These are phyloP conservation scores for Dolichoris vasculosae DNA, from an alignment of 1,140 invertebrate genomes.

Conservation along the genomic window DNA sequence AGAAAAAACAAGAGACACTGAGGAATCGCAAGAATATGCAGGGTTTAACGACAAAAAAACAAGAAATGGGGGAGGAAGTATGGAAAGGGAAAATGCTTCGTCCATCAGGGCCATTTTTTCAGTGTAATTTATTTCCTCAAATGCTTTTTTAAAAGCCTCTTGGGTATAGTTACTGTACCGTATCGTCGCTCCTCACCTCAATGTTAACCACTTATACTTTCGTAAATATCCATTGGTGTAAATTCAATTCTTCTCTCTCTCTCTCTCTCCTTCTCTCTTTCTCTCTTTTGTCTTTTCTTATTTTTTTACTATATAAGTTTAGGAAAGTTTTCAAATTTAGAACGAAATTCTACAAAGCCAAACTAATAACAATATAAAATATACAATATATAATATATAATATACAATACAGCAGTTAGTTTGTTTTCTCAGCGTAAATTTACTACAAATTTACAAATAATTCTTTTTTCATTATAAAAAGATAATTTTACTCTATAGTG, in stretches of 20 bases:
- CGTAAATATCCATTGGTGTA: slow-evolving; percentile 1
- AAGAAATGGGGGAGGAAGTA: background rate
- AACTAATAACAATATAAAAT: too few species aligned
- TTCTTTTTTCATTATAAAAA: too few species aligned
- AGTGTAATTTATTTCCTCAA: slow-evolving; percentile 50
- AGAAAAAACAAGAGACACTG: background rate
- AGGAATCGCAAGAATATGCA: slow-evolving; percentile 25
- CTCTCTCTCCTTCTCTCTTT: background rate
- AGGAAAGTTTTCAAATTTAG: too few species aligned
- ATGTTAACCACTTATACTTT: too few species aligned
- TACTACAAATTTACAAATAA: too few species aligned
- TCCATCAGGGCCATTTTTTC: slow-evolving; percentile 50
- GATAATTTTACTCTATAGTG: too few species aligned
- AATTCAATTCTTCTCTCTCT: background rate
- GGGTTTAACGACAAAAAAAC: background rate
- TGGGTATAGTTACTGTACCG: slow-evolving; percentile 10
- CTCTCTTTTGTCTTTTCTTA: background rate
- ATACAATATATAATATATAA: too few species aligned
- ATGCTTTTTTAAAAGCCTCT: slow-evolving; percentile 52
- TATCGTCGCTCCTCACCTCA: background rate
- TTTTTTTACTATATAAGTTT: background rate
- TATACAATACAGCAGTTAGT: too few species aligned
- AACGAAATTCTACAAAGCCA: too few species aligned
- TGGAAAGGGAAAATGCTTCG: slow-evolving; percentile 23
- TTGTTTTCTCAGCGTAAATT: too few species aligned